A percentile compares a stretch with the other conserved stretches of the same genome.
Evolutionary conservation across 2,888 invertebrate genomes (phyloP).

Genomic region (Plebejus melissa): DNA sequence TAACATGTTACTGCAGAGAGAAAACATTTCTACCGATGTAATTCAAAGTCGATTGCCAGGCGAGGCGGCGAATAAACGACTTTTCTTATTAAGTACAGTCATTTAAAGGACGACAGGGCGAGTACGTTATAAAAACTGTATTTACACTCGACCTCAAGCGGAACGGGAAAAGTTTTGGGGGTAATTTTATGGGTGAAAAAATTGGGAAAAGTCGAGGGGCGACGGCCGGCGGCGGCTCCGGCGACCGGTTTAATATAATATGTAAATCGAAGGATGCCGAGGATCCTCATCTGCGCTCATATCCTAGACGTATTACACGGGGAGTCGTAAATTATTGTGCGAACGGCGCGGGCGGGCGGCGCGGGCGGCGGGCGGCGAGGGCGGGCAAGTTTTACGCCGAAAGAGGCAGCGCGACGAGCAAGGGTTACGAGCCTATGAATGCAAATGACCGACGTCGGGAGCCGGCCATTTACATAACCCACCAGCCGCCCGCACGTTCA

Average conservation of each 20-base stretch:
- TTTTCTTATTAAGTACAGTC: conserved; percentile 59
- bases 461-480: conserved; percentile 71
- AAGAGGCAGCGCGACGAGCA: conserved; percentile 38
- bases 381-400: conserved; percentile 61
- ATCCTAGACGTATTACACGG: conserved; percentile 72
- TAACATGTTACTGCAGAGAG: conserved; percentile 2
- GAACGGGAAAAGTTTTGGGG: conserved; percentile 71
- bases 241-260: conserved; percentile 76
- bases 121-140: conserved; percentile 77
- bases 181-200: conserved; percentile 77
- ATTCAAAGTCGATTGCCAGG: conserved; percentile 40
- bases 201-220: conserved; percentile 77
- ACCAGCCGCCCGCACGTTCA: conserved; percentile 49
- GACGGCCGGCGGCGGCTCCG: conserved; percentile 72
- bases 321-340: conserved; percentile 75
- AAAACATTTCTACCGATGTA: conserved; percentile 36
- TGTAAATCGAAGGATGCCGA: conserved; percentile 74
- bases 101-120: conserved; percentile 60
- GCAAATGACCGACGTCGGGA: conserved; percentile 74
- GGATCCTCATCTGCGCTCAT: conserved; percentile 65
- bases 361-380: conserved; percentile 36
- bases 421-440: conserved; percentile 79
- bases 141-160: conserved; percentile 76
- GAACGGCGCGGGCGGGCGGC: conserved; percentile 54
- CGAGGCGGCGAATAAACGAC: conserved; percentile 38